These are phyloP conservation scores for Cherax destructor DNA, from an alignment of 1,140 invertebrate species.

Conservation along the genomic window DNA sequence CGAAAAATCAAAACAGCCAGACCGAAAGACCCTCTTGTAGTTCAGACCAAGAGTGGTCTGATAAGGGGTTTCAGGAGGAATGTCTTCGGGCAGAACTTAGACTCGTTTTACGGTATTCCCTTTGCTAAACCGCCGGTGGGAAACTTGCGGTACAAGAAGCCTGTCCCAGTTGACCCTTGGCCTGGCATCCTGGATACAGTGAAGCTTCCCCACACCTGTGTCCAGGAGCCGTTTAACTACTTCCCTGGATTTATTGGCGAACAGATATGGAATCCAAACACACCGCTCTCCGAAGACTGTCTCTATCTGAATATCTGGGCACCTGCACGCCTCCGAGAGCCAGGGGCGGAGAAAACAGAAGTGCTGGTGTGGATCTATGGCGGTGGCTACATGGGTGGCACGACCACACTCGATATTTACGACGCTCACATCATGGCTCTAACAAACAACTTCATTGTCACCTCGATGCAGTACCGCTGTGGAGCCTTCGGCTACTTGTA, in stretches of 20 bases:
- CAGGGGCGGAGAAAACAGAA: conserved; percentile 78
- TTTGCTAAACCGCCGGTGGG: conserved; percentile 95
- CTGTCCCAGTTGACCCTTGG: conserved; percentile 90
- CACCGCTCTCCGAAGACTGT: conserved; percentile 94
- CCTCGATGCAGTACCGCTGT: conserved; percentile 91
- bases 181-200: conserved; percentile 87
- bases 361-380: conserved; percentile 95
- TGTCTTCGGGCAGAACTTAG: conserved; percentile 86
- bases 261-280: conserved; percentile 97
- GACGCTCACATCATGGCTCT: conserved; percentile 90
- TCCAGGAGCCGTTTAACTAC: conserved; percentile 83
- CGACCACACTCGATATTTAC: conserved; percentile 91
- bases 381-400: conserved; percentile 93
- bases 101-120: conserved; percentile 94
- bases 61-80: conserved; percentile 86
- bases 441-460: conserved; percentile 88
- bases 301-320: conserved; percentile 95
- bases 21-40: conserved; percentile 81
- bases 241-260: conserved; percentile 93
- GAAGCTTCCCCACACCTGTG: conserved; percentile 86
- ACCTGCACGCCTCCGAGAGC: conserved; percentile 79
- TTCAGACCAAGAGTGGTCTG: conserved; percentile 86
- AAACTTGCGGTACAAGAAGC: conserved; percentile 89
- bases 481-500: conserved; percentile 84
- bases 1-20: conserved; percentile 53